phyloP scores from a whole-genome alignment of 2,797 vertebrate genomes.

The Erpetoichthys calabaricus region DNA sequence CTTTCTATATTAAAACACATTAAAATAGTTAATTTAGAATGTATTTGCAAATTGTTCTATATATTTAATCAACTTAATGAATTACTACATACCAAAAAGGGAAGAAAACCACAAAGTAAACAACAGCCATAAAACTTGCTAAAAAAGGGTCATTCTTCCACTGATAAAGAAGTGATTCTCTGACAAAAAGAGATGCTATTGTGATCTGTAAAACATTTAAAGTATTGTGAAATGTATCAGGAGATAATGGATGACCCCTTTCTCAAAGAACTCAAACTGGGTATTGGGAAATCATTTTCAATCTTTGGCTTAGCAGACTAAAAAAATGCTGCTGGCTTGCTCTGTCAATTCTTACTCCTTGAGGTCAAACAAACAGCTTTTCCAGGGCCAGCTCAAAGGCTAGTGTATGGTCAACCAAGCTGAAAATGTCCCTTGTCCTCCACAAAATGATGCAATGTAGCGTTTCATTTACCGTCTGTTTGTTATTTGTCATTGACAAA shows the following conservation, averaged over 20 bases:
- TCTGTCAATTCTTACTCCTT: constrained; percentile 71
- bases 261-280: constrained; percentile 53
- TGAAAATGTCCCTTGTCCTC: constrained; percentile 68
- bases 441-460: constrained; percentile 61
- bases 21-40: no score
- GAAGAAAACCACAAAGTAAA: no score
- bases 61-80: no score
- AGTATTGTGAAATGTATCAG: constrained; percentile 56
- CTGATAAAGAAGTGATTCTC: constrained; percentile 37
- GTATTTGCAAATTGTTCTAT: no score
- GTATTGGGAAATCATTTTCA: constrained; percentile 70
- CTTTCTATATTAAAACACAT: no score
- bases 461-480: constrained; percentile 60
- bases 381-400: constrained; percentile 53
- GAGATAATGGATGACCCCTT: constrained; percentile 69
- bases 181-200: constrained; percentile 51
- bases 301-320: constrained; percentile 67
- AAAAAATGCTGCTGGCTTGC: constrained; percentile 62
- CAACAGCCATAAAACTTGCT: no score
- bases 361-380: constrained; percentile 70
- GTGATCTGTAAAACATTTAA: constrained; percentile 59
- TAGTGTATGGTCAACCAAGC: constrained; percentile 55
- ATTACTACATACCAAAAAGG: no score
- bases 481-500: constrained; percentile 68
- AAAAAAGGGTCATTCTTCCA: constrained; percentile 23